Evolutionary conservation across 1,140 invertebrate genomes (phyloP).

Genomic region (Zaprionus nigranus): DNA sequence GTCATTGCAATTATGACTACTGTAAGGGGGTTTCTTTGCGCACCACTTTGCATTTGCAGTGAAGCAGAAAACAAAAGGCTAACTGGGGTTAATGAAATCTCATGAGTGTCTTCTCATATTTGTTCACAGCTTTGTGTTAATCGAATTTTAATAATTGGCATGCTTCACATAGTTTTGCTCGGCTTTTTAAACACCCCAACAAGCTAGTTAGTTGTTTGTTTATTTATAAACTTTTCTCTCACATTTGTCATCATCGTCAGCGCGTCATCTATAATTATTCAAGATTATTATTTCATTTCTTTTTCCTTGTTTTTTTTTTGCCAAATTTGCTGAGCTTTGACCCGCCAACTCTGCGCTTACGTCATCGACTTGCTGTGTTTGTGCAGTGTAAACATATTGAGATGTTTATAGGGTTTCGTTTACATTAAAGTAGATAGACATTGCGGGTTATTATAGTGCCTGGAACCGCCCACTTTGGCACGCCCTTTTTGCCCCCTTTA

Average conservation of each 20-base stretch:
- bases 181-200: neutral
- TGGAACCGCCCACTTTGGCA: slow-evolving; percentile 25
- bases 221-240: slow-evolving; percentile 18
- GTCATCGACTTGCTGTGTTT: slow-evolving; percentile 15
- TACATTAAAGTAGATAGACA: slow-evolving; percentile 11
- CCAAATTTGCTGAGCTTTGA: slow-evolving; percentile 11
- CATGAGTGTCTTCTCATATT: neutral
- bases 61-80: neutral
- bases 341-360: slow-evolving; percentile 22
- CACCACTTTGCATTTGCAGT: slow-evolving; percentile 2
- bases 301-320: neutral
- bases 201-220: neutral
- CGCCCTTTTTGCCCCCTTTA: slow-evolving; percentile 20
- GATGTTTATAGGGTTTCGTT: slow-evolving; percentile 25
- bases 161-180: slow-evolving; percentile 2
- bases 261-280: slow-evolving; percentile 58
- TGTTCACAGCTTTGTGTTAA: slow-evolving; percentile 28
- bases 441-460: slow-evolving; percentile 22
- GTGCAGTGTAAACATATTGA: slow-evolving; percentile 18
- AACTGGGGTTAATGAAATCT: slow-evolving; percentile 8
- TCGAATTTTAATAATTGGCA: slow-evolving; percentile 8
- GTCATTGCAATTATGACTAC: slow-evolving; percentile 17
- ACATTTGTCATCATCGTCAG: neutral
- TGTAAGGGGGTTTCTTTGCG: neutral
- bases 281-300: slow-evolving; percentile 59